Evolutionary conservation across 2,797 vertebrate species (phyloP).

Genomic region (Merluccius polli): DNA sequence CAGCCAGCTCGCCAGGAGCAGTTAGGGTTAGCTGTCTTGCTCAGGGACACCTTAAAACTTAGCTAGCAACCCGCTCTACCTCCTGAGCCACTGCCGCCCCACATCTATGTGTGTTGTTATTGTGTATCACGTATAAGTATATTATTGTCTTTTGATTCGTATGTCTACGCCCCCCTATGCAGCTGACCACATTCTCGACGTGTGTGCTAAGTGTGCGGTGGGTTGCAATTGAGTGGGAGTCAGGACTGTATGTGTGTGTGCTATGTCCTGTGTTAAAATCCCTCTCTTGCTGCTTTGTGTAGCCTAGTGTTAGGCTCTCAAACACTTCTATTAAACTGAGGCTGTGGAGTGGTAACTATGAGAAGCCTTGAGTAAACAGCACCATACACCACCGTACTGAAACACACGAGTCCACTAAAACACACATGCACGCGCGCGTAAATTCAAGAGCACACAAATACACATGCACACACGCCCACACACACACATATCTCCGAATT

Average conservation of each 20-base stretch:
- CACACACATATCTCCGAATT: background rate
- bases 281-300: background rate
- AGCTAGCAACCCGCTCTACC: no score
- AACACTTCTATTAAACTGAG: slow-evolving; percentile 7
- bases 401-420: background rate
- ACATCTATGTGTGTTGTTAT: background rate
- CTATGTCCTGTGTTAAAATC: background rate
- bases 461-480: slow-evolving; percentile 2
- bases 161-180: background rate
- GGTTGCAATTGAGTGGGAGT: background rate
- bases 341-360: slow-evolving; percentile 13
- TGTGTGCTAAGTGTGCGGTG: background rate
- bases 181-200: background rate
- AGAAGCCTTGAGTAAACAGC: slow-evolving; percentile 29
- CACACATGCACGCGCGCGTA: background rate
- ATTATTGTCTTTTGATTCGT: background rate
- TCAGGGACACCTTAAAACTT: no score
- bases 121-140: background rate
- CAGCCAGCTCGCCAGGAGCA: no score
- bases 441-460: background rate
- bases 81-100: no score
- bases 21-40: no score
- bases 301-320: background rate
- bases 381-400: slow-evolving; percentile 22
- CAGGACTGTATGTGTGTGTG: background rate